A percentile compares a stretch with the other conserved stretches of the same genome.
phyloP scores from a whole-genome alignment of 1,140 invertebrate species.

The Anthonomus grandis region DNA sequence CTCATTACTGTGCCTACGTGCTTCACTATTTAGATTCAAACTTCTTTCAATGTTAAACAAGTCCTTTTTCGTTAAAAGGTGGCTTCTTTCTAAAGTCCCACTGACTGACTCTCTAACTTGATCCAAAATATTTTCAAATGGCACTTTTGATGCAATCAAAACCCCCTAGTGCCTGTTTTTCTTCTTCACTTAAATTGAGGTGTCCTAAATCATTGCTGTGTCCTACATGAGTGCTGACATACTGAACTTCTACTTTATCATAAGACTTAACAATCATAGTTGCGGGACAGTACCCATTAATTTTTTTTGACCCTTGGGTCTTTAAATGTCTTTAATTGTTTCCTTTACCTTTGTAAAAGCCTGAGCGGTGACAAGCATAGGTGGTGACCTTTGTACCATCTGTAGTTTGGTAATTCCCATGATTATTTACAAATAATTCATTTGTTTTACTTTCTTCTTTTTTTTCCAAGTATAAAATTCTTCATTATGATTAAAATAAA shows the following conservation, averaged over 20 bases:
- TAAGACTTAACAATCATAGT: background rate
- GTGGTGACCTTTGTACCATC: no score
- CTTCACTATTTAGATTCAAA: constrained; percentile 1
- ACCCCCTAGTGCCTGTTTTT: background rate
- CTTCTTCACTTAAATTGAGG: background rate
- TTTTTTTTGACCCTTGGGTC: constrained; percentile 19
- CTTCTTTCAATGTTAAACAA: constrained; percentile 8
- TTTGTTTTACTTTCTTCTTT: no score
- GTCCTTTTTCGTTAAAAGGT: constrained; percentile 13
- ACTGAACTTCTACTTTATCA: background rate
- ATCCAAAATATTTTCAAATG: constrained; percentile 11
- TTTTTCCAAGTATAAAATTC: no score
- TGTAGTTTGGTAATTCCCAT: no score
- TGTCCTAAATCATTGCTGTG: constrained; percentile 17
- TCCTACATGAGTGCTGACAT: constrained; percentile 8
- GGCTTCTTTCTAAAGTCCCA: background rate
- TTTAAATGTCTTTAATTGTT: constrained; percentile 10
- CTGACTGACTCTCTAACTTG: background rate
- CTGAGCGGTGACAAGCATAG: constrained; percentile 14
- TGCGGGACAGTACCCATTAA: constrained; percentile 16
- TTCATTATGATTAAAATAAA: no score
- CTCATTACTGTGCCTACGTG: background rate
- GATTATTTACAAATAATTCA: no score
- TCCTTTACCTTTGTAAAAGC: constrained; percentile 9
- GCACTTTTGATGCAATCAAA: constrained; percentile 8